phyloP scores from a whole-genome alignment of 1,140 invertebrate species.

The Solenopsis invicta region DNA sequence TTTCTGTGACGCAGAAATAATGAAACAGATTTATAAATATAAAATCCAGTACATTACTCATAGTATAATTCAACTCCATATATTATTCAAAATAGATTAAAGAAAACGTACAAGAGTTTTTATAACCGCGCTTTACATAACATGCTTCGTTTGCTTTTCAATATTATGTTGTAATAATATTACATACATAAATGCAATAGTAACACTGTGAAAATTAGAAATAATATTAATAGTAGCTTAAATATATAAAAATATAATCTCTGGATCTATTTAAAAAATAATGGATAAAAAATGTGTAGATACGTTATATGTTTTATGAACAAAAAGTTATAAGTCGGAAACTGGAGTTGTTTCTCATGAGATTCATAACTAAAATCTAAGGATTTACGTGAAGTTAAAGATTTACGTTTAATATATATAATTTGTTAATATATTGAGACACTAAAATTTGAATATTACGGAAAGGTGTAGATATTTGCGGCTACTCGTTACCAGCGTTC shows the following conservation, averaged over 20 bases:
- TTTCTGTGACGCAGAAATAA: not conserved
- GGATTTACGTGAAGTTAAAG: not conserved
- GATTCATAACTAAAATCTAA: not conserved
- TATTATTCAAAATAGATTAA: not conserved
- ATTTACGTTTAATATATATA: not conserved
- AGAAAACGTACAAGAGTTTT: not conserved
- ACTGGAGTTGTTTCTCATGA: not conserved
- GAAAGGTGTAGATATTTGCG: not conserved
- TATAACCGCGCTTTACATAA: not conserved
- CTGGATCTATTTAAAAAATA: too few relatives aligned
- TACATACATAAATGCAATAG: not conserved
- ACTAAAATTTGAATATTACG: not conserved
- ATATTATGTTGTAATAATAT: not conserved
- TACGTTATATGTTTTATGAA: too few relatives aligned
- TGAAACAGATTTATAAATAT: not conserved
- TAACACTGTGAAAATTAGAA: too few relatives aligned
- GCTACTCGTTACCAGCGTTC: not conserved
- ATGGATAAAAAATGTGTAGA: too few relatives aligned
- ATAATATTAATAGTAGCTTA: too few relatives aligned
- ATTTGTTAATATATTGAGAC: slow-evolving; percentile 10
- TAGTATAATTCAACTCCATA: not conserved
- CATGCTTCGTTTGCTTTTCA: not conserved
- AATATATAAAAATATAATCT: too few relatives aligned
- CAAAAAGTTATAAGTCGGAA: not conserved
- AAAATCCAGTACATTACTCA: not conserved